Percentiles rank a stretch among this genome's conserved stretches.
Conservation (phyloP, 2,113 vertebrate species). For the Datnioides undecimradiatus region DNA sequence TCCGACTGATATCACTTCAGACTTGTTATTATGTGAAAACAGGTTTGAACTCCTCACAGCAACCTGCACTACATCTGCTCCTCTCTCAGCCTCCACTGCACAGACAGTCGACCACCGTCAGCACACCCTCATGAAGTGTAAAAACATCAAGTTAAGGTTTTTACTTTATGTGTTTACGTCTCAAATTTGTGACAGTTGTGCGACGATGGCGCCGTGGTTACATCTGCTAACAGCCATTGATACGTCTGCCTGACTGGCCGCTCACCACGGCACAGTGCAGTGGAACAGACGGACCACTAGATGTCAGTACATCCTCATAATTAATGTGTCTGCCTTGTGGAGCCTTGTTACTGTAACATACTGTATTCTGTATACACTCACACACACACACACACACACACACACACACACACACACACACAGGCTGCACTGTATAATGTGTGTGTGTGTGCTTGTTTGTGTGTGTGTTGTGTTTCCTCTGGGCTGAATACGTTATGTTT, state of each 20-base stretch:
- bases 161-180: background rate
- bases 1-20: background rate
- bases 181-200: background rate
- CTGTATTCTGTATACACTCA: background rate
- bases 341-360: constrained; percentile 12
- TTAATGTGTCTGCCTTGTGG: background rate
- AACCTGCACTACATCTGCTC: no score
- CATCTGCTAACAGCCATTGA: background rate
- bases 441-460: background rate
- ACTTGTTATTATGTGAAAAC: background rate
- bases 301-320: constrained; percentile 63
- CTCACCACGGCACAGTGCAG: background rate
- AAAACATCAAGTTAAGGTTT: no score
- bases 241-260: background rate
- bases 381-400: no score
- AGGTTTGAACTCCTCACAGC: background rate
- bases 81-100: no score
- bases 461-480: background rate
- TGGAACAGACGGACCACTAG: constrained; percentile 56
- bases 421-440: background rate
- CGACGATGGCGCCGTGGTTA: no score
- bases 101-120: no score
- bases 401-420: no score
- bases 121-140: no score
- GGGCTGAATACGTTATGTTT: constrained; percentile 26